phyloP scores from a whole-genome alignment of 2,888 invertebrate species.

The Pseudococcus viburni region DNA sequence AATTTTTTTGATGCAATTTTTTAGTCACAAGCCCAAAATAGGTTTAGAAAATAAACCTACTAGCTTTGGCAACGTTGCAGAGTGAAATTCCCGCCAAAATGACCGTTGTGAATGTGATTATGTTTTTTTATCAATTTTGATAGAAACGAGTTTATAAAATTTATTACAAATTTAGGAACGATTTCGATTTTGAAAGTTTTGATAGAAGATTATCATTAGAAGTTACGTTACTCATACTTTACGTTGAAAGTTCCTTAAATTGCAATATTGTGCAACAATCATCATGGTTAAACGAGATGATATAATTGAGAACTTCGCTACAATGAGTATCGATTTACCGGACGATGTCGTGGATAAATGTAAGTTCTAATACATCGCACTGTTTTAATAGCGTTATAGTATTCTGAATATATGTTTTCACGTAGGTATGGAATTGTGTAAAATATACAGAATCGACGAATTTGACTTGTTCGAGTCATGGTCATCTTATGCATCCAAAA shows the following conservation, averaged over 20 bases:
- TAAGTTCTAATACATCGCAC: neutral
- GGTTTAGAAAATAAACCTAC: neutral
- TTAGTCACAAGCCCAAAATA: neutral
- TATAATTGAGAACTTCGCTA: conserved; percentile 17
- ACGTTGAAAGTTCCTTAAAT: neutral
- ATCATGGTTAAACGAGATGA: conserved; percentile 36
- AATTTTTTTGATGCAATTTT: neutral
- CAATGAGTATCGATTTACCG: neutral
- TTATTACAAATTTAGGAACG: neutral
- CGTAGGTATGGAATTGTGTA: conserved; percentile 78
- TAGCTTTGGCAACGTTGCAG: neutral
- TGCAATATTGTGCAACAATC: neutral
- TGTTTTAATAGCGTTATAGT: neutral
- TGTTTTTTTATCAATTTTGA: no score
- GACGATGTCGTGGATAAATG: conserved; percentile 61
- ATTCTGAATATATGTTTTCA: conserved; percentile 66
- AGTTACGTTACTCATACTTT: neutral
- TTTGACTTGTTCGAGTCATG: conserved; percentile 83
- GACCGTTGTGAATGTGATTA: no score
- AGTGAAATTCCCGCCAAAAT: conserved; percentile 25
- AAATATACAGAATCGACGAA: conserved; percentile 76
- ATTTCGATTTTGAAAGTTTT: neutral
- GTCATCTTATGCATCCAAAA: conserved; percentile 76
- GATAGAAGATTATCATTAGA: neutral
- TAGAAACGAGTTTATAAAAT: no score